phyloP scores from a whole-genome alignment of 2,888 invertebrate species.

The Agrotis exclamationis region DNA sequence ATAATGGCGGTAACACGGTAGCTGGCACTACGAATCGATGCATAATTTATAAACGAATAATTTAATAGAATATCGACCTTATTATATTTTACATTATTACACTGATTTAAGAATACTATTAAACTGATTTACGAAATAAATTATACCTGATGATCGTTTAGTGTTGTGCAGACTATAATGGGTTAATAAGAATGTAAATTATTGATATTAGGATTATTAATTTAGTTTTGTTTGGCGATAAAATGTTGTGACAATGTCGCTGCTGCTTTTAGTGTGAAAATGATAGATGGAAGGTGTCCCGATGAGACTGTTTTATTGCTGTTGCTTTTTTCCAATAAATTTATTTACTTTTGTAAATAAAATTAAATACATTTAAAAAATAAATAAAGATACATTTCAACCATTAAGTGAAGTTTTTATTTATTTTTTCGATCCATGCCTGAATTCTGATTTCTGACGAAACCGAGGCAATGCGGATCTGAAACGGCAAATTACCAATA shows the following conservation, averaged over 20 bases:
- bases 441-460: too few species aligned
- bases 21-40: slow-evolving; percentile 72
- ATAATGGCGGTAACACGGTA: slow-evolving; percentile 76
- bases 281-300: slow-evolving; percentile 32
- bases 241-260: slow-evolving; percentile 24
- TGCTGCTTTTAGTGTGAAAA: slow-evolving; percentile 29
- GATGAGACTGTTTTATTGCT: slow-evolving; percentile 33
- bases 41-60: slow-evolving; percentile 77
- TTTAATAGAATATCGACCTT: slow-evolving; percentile 73
- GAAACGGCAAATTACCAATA: too few species aligned
- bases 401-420: too few species aligned
- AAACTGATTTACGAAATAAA: slow-evolving; percentile 66
- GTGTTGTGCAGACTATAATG: slow-evolving; percentile 58
- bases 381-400: background rate
- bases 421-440: too few species aligned
- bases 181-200: slow-evolving; percentile 56
- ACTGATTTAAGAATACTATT: slow-evolving; percentile 65
- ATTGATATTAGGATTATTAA: slow-evolving; percentile 50
- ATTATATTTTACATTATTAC: slow-evolving; percentile 68
- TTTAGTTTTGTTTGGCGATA: slow-evolving; percentile 39
- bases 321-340: too few species aligned
- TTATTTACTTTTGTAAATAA: background rate
- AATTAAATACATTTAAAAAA: background rate
- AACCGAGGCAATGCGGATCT: too few species aligned
- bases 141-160: slow-evolving; percentile 63